These are phyloP conservation scores for Eurystomus glaucurus DNA, from an alignment of 2,797 vertebrate species.

Conservation along the genomic window DNA sequence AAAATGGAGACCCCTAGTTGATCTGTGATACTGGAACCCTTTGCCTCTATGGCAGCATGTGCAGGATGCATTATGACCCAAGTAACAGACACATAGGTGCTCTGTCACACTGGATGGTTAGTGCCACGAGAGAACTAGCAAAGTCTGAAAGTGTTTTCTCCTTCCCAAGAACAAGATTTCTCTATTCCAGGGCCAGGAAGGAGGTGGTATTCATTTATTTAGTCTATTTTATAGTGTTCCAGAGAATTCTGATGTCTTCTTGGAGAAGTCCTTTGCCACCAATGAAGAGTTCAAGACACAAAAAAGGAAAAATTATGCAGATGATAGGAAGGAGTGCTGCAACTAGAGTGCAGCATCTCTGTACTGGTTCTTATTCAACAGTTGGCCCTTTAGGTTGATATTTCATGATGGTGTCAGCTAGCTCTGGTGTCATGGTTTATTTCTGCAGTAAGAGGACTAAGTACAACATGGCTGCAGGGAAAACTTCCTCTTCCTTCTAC, in stretches of 20 bases:
- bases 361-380: neutral
- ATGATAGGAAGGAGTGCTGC: neutral
- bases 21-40: neutral
- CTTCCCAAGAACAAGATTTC: neutral
- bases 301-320: neutral
- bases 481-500: neutral
- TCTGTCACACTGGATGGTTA: neutral
- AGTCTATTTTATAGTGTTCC: neutral
- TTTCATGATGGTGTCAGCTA: neutral
- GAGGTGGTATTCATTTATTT: neutral
- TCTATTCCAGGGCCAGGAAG: neutral
- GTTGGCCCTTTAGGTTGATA: neutral
- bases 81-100: neutral
- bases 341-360: neutral
- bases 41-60: accelerated
- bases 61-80: neutral
- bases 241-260: neutral
- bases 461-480: neutral
- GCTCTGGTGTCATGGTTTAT: neutral
- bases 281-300: neutral
- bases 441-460: neutral
- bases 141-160: neutral
- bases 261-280: neutral
- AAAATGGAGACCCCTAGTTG: accelerated
- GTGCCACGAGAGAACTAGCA: neutral